phyloP scores from a whole-genome alignment of 2,888 invertebrate genomes.

The Dynastes maya region DNA sequence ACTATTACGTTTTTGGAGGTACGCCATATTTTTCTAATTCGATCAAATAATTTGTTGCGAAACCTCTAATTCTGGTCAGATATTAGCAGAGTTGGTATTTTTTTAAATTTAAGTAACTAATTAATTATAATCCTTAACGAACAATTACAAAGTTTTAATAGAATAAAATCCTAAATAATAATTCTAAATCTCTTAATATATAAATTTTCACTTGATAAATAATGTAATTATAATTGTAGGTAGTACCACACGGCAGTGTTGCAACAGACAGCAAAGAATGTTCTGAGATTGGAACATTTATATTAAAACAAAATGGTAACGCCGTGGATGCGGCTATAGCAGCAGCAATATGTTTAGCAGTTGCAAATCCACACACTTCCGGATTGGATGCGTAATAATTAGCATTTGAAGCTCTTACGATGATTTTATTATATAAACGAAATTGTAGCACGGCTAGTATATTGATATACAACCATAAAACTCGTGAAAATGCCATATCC shows the following conservation, averaged over 20 bases:
- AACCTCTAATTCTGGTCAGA: too few species aligned
- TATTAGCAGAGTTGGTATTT: too few species aligned
- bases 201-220: too few species aligned
- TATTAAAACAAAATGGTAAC: slow-evolving; percentile 81
- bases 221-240: slow-evolving; percentile 67
- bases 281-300: slow-evolving; percentile 79
- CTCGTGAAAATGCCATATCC: slow-evolving; percentile 71
- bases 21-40: too few species aligned
- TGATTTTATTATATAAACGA: slow-evolving; percentile 11
- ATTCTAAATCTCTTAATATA: too few species aligned
- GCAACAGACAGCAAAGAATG: slow-evolving; percentile 81
- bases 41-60: too few species aligned
- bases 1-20: too few species aligned
- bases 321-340: slow-evolving; percentile 85
- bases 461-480: slow-evolving; percentile 81
- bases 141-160: too few species aligned
- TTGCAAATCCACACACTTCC: slow-evolving; percentile 81
- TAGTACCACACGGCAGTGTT: slow-evolving; percentile 84
- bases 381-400: slow-evolving; percentile 84
- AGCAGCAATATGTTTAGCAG: slow-evolving; percentile 82
- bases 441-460: slow-evolving; percentile 80
- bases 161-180: too few species aligned
- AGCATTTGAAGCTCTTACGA: background rate
- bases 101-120: too few species aligned
- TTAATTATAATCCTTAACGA: too few species aligned